Evolutionary conservation across 53 echinoderm and acorn worm species (phyloP).

Genomic region (Glandiceps talaboti): DNA sequence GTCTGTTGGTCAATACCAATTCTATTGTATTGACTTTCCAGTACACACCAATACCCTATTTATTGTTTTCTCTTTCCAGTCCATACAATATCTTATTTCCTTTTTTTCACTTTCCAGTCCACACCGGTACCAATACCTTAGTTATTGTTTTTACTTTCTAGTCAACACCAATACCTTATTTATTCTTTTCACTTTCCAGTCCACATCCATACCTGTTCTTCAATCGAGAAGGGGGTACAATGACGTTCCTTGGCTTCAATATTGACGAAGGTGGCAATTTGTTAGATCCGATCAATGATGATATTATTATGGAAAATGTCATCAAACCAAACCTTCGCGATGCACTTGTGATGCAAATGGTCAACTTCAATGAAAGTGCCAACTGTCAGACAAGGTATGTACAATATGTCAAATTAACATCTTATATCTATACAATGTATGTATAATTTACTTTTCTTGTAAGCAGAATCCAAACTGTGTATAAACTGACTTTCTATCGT

Average conservation of each 20-base stretch:
- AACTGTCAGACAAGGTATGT: conserved; percentile 1
- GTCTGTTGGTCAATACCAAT: too few species aligned
- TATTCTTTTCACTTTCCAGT: conserved; percentile 2
- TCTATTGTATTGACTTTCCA: too few species aligned
- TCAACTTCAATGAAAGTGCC: conserved; percentile 1
- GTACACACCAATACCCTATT: too few species aligned
- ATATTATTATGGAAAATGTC: conserved; percentile 1
- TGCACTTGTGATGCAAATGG: neutral
- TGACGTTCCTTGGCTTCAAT: conserved; percentile 10
- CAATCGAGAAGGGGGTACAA: conserved; percentile 3
- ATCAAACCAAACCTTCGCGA: conserved; percentile 1
- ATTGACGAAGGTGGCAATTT: conserved; percentile 4
- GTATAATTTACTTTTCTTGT: too few species aligned
- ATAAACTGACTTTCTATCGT: neutral
- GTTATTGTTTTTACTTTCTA: too few species aligned
- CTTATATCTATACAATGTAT: too few species aligned
- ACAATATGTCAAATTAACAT: neutral
- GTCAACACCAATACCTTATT: too few species aligned
- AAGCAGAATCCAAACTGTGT: too few species aligned
- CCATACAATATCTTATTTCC: too few species aligned
- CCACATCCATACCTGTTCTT: conserved; percentile 23
- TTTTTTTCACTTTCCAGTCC: too few species aligned
- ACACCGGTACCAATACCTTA: too few species aligned
- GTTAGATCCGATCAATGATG: neutral
- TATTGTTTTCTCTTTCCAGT: too few species aligned